phyloP scores from a whole-genome alignment of 2,797 vertebrate species.

The Pseudomugil gertrudae region DNA sequence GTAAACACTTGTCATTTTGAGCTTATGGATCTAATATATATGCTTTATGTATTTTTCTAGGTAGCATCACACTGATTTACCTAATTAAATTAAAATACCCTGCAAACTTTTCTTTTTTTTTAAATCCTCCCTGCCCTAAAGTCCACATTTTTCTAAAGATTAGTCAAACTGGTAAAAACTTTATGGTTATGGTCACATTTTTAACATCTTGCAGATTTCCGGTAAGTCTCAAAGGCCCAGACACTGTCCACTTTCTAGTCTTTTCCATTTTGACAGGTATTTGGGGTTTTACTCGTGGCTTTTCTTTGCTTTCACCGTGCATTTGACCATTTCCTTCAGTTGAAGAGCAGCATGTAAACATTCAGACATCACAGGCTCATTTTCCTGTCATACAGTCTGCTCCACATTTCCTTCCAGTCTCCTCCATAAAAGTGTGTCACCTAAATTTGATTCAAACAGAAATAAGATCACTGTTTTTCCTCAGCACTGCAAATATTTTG shows the following conservation, averaged over 20 bases:
- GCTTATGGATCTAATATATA: no score
- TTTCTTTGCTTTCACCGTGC: conserved; percentile 1
- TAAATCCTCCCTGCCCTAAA: neutral
- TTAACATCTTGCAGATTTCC: neutral
- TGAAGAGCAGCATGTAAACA: conserved; percentile 54
- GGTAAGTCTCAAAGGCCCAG: neutral
- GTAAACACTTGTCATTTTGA: no score
- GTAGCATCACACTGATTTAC: neutral
- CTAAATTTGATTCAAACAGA: conserved; percentile 47
- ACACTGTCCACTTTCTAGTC: no score
- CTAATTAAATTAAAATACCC: neutral
- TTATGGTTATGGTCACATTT: neutral
- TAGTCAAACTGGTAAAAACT: neutral
- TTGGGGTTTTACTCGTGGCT: conserved; percentile 15
- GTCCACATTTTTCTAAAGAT: neutral
- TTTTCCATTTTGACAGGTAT: conserved; percentile 9
- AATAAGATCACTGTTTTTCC: conserved; percentile 67
- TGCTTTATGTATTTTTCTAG: neutral
- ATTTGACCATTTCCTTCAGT: conserved; percentile 26
- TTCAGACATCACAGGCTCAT: conserved; percentile 55
- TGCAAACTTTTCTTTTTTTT: neutral
- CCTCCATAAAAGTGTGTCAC: conserved; percentile 56
- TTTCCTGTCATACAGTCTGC: conserved; percentile 67
- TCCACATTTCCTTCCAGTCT: conserved; percentile 34
- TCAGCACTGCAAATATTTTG: conserved; percentile 66